phyloP scores from a whole-genome alignment of 1,140 invertebrate genomes.

The Neotoxoptera formosana region DNA sequence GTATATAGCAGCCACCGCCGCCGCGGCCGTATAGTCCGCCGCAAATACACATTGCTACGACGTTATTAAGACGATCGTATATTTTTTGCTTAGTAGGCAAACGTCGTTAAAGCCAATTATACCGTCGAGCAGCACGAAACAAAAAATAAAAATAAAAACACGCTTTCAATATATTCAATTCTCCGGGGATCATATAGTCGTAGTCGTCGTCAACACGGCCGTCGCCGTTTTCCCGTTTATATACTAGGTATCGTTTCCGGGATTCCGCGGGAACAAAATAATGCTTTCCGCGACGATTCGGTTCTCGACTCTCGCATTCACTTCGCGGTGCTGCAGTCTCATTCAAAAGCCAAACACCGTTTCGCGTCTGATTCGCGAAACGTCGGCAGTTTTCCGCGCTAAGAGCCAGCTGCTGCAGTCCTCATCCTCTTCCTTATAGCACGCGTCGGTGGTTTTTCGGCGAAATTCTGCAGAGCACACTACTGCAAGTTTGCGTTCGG shows the following conservation, averaged over 20 bases:
- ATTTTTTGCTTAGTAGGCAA: constrained; percentile 38
- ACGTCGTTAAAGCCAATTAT: constrained; percentile 49
- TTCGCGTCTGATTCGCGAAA: background rate
- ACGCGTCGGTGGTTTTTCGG: background rate
- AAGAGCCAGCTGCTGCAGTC: too few species aligned
- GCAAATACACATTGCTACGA: background rate
- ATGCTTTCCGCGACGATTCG: background rate
- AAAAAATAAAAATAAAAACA: background rate
- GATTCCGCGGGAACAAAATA: background rate
- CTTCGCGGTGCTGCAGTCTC: too few species aligned
- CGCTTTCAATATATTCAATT: constrained; percentile 29
- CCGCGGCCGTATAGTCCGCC: background rate
- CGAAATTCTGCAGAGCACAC: background rate
- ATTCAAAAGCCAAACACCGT: background rate
- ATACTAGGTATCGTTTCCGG: background rate
- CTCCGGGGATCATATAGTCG: background rate
- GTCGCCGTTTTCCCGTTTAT: background rate
- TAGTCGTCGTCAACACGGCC: background rate
- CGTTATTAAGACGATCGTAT: constrained; percentile 27
- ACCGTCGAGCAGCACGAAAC: background rate
- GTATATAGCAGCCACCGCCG: background rate
- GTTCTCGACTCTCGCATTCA: background rate
- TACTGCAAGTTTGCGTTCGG: too few species aligned
- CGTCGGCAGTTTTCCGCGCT: background rate
- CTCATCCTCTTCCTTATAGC: too few species aligned